Base-by-base conservation (phyloP, 2,797 vertebrate species). In the Rhincodon typus region DNA sequence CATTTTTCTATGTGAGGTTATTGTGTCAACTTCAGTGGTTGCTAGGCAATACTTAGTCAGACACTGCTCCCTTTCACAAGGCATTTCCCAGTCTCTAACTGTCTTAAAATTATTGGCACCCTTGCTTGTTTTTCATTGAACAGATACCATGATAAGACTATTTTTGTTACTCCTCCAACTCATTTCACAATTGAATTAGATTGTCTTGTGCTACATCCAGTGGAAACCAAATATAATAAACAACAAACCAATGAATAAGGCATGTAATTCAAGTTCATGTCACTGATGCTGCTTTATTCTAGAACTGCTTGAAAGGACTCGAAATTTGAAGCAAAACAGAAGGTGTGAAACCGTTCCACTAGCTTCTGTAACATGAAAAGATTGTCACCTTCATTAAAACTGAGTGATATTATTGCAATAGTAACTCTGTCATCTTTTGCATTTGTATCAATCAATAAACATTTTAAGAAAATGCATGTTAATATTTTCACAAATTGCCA, bases 41-140 rank as follows among this genome's bases (percentile, higher is more conserved):
- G 98, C 98, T 98, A 98, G 96, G 97, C 97, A 98, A 98, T 96
- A 96, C 96, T 97, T 97, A 96, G 97, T 97, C 96, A 97, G 97
- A 97, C 97, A 53, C 97, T 96, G 96, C 96, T 98, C 96, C 94
- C 97, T 98, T 97, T 96, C 97, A 98, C 97, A 97, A 97, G 97
- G 97, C 97, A 94, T 96, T 97, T 96, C 95, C 30, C 96, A 97
- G 97, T 97, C 96, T 96, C 94, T 17, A 50, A 15, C 67, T 74
- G 50, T 30, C 72, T 74, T 34, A 95, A 95, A 50, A 53, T 57
- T n/a, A 77, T 95, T 95, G 70, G 94, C 94, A 12, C 46, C 13
- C n/a, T 25, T 95, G 70, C 94, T 77, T 93, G 90, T 67, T 93
- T 67, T 74, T 77, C 94, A n/a, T 53, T 46, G 10, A 53, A 77